Conservation (phyloP, 2,888 invertebrate genomes). For the Tolmerus cingulatus region DNA sequence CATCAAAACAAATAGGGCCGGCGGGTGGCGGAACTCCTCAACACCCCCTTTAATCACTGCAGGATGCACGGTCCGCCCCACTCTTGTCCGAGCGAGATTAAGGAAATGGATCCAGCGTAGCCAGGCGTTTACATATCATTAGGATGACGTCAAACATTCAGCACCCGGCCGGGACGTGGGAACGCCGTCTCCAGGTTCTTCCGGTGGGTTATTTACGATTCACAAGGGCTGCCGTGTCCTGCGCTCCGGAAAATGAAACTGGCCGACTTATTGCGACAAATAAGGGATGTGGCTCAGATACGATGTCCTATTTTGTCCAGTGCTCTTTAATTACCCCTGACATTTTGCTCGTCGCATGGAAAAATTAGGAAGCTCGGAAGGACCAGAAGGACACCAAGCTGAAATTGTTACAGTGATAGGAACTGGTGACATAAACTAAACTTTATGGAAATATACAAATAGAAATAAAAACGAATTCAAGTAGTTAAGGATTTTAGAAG, state of each 20-base stretch:
- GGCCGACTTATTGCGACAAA: background rate
- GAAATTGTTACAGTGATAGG: background rate
- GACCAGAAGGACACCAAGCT: background rate
- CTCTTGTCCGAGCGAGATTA: background rate
- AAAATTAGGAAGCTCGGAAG: background rate
- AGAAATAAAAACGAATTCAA: too few species aligned
- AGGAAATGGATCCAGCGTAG: background rate
- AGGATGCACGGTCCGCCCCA: background rate
- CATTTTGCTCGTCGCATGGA: background rate
- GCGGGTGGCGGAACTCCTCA: background rate
- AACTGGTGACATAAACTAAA: background rate
- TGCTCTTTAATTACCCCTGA: background rate
- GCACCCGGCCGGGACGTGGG: background rate
- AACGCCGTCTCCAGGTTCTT: background rate
- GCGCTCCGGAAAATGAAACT: background rate
- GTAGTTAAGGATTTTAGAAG: too few species aligned
- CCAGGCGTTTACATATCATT: constrained; percentile 24
- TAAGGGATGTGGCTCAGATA: background rate
- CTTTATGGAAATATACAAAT: background rate
- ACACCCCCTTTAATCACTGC: background rate
- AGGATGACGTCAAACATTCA: constrained; percentile 6
- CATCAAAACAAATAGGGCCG: background rate
- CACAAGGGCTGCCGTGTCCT: background rate
- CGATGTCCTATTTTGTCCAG: background rate
- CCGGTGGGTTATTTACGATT: background rate